phyloP scores from a whole-genome alignment of 2,113 vertebrate species.

The Mobula birostris region DNA sequence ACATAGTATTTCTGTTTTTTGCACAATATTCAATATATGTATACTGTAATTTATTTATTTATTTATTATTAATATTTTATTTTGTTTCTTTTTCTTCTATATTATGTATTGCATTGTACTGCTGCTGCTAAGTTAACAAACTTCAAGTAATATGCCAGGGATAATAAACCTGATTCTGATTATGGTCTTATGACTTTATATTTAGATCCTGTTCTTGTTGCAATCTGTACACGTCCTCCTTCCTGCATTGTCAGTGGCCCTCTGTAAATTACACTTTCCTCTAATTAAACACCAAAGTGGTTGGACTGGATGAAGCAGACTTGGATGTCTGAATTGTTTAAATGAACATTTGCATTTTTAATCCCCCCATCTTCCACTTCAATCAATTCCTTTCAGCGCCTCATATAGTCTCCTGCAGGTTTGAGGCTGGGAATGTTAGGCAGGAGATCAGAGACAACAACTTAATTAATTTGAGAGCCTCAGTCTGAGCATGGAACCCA shows the following conservation, averaged over 20 bases:
- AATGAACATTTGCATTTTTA: neutral
- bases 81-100: too few species aligned
- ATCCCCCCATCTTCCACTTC: neutral
- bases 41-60: too few species aligned
- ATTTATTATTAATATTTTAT: too few species aligned
- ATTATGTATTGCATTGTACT: too few species aligned
- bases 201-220: neutral
- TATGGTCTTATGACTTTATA: too few species aligned
- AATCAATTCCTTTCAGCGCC: neutral
- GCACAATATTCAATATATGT: too few species aligned
- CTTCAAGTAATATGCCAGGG: too few species aligned
- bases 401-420: neutral
- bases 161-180: too few species aligned
- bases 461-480: neutral
- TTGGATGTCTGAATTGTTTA: neutral
- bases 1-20: too few species aligned
- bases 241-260: neutral
- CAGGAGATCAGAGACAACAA: neutral
- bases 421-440: neutral
- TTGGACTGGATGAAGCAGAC: neutral
- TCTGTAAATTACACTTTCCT: neutral
- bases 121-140: too few species aligned
- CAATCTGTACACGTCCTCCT: too few species aligned
- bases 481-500: neutral
- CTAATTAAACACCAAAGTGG: neutral